A percentile compares a stretch with the other conserved stretches of the same genome.
phyloP scores from a whole-genome alignment of 2,888 invertebrate genomes.

The Hydrotaea diabolus region DNA sequence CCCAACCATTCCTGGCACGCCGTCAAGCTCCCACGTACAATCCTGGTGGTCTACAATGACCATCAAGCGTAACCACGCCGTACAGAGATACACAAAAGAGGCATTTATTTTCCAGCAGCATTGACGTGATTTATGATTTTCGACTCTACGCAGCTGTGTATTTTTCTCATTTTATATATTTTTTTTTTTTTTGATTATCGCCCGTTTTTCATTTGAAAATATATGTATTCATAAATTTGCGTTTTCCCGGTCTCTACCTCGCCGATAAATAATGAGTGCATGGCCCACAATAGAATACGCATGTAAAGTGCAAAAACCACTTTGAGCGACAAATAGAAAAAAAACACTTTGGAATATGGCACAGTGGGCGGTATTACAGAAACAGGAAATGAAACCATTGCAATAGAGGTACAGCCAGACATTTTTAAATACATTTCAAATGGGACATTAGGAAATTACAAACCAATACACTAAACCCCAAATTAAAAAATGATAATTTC shows the following conservation, averaged over 20 bases:
- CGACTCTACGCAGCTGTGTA: slow-evolving; percentile 15
- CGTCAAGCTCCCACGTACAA: too few relatives aligned
- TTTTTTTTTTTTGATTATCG: slow-evolving; percentile 23
- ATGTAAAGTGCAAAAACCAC: not conserved
- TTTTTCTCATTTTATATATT: not conserved
- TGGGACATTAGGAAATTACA: too few relatives aligned
- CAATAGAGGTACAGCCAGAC: too few relatives aligned
- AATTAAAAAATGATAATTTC: too few relatives aligned
- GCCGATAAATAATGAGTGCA: not conserved
- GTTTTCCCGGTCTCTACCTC: not conserved
- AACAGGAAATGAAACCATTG: too few relatives aligned
- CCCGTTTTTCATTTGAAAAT: slow-evolving; percentile 23
- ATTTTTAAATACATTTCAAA: too few relatives aligned
- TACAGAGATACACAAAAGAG: not conserved
- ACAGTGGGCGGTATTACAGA: too few relatives aligned
- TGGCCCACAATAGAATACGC: not conserved
- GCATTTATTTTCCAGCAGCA: slow-evolving; percentile 5
- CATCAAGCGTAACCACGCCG: not conserved
- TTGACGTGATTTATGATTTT: slow-evolving; percentile 21
- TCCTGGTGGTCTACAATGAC: too few relatives aligned
- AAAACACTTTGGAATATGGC: not conserved
- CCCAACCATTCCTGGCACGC: too few relatives aligned
- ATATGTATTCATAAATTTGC: slow-evolving; percentile 11
- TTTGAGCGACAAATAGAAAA: too few relatives aligned
- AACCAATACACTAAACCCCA: too few relatives aligned